These are phyloP conservation scores for Lithophane socia DNA, from an alignment of 2,888 invertebrate genomes.

Conservation along the genomic window DNA sequence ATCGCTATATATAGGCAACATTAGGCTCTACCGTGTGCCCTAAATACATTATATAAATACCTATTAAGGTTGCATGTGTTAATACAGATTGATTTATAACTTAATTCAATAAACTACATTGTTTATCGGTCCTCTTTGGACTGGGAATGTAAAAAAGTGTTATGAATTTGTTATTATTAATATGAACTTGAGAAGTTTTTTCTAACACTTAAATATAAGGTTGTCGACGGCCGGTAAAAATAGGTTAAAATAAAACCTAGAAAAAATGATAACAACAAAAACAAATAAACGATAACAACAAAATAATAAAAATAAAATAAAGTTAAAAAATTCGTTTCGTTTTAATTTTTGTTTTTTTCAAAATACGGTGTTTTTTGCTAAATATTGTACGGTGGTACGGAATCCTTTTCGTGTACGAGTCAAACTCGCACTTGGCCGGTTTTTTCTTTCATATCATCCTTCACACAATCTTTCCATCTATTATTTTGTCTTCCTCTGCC, in stretches of 20 bases:
- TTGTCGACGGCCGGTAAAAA: too few species aligned
- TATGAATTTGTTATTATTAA: slow-evolving; percentile 8
- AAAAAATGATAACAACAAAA: too few species aligned
- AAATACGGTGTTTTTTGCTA: too few species aligned
- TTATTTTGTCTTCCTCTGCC: neutral
- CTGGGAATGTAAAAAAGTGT: slow-evolving; percentile 20
- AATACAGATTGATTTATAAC: slow-evolving; percentile 62
- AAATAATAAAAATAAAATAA: too few species aligned
- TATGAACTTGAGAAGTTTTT: neutral
- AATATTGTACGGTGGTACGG: too few species aligned
- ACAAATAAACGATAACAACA: too few species aligned
- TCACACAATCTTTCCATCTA: neutral
- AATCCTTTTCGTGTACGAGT: too few species aligned
- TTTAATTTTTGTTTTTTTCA: too few species aligned
- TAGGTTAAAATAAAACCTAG: neutral
- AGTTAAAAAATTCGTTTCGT: too few species aligned
- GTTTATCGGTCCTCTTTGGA: neutral
- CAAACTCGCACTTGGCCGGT: too few species aligned
- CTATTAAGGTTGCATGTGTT: slow-evolving; percentile 46
- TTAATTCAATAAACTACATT: slow-evolving; percentile 53
- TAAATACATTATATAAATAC: slow-evolving; percentile 53
- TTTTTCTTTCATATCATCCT: neutral
- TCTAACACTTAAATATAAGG: neutral
- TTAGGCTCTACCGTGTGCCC: slow-evolving; percentile 44
- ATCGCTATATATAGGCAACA: slow-evolving; percentile 56